Percentiles rank a stretch among this genome's conserved stretches.
Evolutionary conservation across 2,113 vertebrate genomes (phyloP).

Genomic region (Nettapus auritus): DNA sequence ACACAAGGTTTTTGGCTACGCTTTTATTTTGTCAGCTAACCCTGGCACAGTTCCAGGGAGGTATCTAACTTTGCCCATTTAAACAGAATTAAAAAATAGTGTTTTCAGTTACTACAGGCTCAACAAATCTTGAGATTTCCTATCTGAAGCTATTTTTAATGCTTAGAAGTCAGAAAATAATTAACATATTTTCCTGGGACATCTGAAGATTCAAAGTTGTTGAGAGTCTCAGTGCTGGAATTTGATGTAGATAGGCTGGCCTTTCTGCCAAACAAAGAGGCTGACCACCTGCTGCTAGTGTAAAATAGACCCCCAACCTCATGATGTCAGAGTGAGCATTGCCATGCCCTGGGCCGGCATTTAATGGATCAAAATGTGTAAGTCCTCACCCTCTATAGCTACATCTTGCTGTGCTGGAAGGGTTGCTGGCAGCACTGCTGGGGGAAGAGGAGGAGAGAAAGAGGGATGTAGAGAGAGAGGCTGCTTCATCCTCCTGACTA

Average conservation of each 20-base stretch:
- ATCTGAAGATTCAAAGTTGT: conserved; percentile 6
- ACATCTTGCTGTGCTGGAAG: not conserved
- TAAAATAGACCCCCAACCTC: conserved; percentile 41
- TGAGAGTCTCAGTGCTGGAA: conserved; percentile 32
- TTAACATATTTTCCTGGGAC: not conserved
- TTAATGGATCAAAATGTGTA: conserved; percentile 5
- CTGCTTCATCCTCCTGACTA: not conserved
- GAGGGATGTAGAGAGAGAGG: not conserved
- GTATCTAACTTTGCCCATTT: not conserved
- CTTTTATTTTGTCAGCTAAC: not conserved
- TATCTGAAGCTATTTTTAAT: not conserved
- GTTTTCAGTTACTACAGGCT: not conserved
- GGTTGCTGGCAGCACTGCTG: not conserved
- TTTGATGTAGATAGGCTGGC: conserved; percentile 18
- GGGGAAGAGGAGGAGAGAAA: not conserved
- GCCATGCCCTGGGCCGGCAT: not conserved
- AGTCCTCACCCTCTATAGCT: not conserved
- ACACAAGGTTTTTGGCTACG: not conserved
- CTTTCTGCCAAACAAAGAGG: conserved; percentile 24
- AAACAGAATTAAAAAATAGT: not conserved
- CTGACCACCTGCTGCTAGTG: not conserved
- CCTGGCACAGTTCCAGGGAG: not conserved
- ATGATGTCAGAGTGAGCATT: conserved; percentile 18
- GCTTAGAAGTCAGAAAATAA: not conserved
- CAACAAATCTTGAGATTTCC: not conserved